A percentile compares a stretch with the other conserved stretches of the same genome.
These are phyloP conservation scores for Epistrophella euchroma DNA, from an alignment of 2,888 invertebrate species.

Conservation along the genomic window DNA sequence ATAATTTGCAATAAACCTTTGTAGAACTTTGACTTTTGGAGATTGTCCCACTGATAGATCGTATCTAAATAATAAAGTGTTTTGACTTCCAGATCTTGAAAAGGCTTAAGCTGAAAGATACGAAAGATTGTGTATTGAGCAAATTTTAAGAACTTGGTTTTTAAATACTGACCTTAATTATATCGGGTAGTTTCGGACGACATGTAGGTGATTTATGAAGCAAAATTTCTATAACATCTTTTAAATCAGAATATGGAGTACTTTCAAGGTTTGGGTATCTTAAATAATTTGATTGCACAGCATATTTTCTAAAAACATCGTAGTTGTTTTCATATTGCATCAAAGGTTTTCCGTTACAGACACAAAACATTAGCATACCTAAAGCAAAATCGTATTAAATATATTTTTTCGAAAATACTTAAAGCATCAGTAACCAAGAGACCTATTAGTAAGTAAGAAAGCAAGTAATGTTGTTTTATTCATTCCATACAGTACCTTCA, in stretches of 20 bases:
- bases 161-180: neutral
- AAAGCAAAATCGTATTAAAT: neutral
- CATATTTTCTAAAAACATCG: neutral
- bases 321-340: neutral
- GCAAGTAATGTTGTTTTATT: too few species aligned
- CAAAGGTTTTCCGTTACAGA: neutral
- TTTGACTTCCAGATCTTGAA: neutral
- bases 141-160: neutral
- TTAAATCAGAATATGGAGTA: neutral
- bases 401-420: neutral
- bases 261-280: neutral
- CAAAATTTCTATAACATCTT: neutral
- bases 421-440: too few species aligned
- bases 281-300: neutral
- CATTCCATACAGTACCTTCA: too few species aligned
- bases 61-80: neutral
- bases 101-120: neutral
- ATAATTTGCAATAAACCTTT: neutral
- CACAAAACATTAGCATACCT: neutral
- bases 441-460: too few species aligned
- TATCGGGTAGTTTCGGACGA: neutral
- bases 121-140: neutral
- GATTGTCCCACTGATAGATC: neutral
- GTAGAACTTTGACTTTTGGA: neutral
- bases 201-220: neutral